Conservation (phyloP, 1,140 invertebrate genomes). For the Apis cerana region DNA sequence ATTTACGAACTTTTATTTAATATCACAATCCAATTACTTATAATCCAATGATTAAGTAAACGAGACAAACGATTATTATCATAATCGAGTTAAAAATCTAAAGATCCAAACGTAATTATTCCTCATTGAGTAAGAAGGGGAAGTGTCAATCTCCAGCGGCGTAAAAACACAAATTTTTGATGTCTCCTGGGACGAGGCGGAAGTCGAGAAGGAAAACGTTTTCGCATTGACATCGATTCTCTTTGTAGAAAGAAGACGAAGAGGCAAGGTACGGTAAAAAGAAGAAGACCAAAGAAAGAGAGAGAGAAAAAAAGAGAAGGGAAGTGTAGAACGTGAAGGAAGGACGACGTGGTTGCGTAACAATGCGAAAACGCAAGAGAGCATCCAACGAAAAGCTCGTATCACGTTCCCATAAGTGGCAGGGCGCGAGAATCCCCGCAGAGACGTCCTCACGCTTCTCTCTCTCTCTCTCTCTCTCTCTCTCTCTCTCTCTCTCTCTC, state of each 20-base stretch:
- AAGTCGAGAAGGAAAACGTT: constrained; percentile 1
- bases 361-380: constrained; percentile 74
- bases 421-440: constrained; percentile 67
- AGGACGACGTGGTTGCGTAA: constrained; percentile 70
- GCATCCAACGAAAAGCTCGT: constrained; percentile 71
- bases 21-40: background rate
- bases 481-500: background rate
- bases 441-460: constrained; percentile 65
- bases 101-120: background rate
- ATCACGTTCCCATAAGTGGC: constrained; percentile 77
- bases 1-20: background rate
- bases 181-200: constrained; percentile 18
- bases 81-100: background rate
- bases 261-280: background rate
- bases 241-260: constrained; percentile 53
- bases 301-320: background rate
- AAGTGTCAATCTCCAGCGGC: background rate
- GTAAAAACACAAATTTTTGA: constrained; percentile 28
- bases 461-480: background rate
- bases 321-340: constrained; percentile 29
- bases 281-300: background rate
- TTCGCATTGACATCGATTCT: constrained; percentile 66
- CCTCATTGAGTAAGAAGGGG: background rate
- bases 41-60: background rate
- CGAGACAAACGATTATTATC: too few species aligned